Conservation (phyloP, 2,113 vertebrate species). For the Aplodontia rufa region DNA sequence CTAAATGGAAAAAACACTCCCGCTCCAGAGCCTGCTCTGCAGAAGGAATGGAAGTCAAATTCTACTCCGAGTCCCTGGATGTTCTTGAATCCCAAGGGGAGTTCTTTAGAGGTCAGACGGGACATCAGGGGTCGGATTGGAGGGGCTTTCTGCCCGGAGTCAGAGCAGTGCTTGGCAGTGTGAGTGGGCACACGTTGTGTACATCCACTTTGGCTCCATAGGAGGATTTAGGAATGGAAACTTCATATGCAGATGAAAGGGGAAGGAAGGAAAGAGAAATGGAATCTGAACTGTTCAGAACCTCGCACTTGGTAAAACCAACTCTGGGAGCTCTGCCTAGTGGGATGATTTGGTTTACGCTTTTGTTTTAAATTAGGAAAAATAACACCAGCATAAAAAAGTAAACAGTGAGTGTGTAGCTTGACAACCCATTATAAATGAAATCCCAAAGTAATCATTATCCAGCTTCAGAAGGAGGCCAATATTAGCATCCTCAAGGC, state of each 20-base stretch:
- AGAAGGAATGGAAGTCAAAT: background rate
- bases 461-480: background rate
- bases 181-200: background rate
- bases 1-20: conserved; percentile 62
- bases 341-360: background rate
- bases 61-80: conserved; percentile 1
- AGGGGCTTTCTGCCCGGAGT: background rate
- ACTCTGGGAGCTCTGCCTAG: background rate
- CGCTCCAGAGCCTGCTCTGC: background rate
- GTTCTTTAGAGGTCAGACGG: conserved; percentile 54
- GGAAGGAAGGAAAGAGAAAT: conserved; percentile 38
- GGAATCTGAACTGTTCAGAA: background rate
- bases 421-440: background rate
- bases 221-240: conserved; percentile 35
- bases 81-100: conserved; percentile 29
- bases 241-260: conserved; percentile 49
- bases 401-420: background rate
- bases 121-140: background rate
- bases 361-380: conserved; percentile 12
- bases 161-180: conserved; percentile 1
- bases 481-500: background rate
- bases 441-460: background rate
- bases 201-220: background rate
- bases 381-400: background rate
- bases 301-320: background rate